Base-by-base conservation (phyloP, 2,113 vertebrate genomes). In the Psilopsiagon aurifrons region DNA sequence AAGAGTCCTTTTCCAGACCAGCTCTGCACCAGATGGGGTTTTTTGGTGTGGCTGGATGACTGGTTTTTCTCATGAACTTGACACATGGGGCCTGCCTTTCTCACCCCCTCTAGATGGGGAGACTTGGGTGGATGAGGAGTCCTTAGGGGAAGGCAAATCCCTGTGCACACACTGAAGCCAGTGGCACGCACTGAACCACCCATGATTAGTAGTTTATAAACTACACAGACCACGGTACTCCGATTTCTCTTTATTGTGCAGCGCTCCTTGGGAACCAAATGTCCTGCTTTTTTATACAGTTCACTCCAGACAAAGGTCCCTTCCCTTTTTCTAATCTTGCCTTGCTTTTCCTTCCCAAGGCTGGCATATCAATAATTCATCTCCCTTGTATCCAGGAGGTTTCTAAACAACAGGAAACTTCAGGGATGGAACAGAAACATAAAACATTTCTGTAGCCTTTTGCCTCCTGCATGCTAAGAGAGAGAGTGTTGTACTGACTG, bases 361-460 rank as follows among this genome's bases (percentile, higher is more conserved):
- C 62, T 95, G 95, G 93, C 90, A 83, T 87, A 93, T 95, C 96
- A 85, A 78, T 97, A 96, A 97, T 69, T 96, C 92, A 96, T 83
- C 92, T 91, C 51, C n/a, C 82, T 91, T 83, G 93, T 95, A 94
- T 84, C 92, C 92, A 96, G 76, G 94, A 92, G 94, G 94, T 94
- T 97, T 95, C 94, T 92, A 95, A 96, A 96, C 87, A 92, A 93
- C 90, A 93, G 84, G 88, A 93, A 94, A 93, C 95, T 92, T 94
- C 57, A 49, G 76, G 84, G 95, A 91, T 92, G 70, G 92, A 95
- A 96, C 82, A 96, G 95, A 96, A 94, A 90, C 93, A 97, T 97
- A 95, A 93, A 97, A 76, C 88, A 88, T 90, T 80, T 63, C 82
- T 71, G 66, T 41, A 90, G 63, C 37, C 7, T 0, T 89, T 94